phyloP scores from a whole-genome alignment of 2,797 vertebrate species.

The Argya squamiceps region DNA sequence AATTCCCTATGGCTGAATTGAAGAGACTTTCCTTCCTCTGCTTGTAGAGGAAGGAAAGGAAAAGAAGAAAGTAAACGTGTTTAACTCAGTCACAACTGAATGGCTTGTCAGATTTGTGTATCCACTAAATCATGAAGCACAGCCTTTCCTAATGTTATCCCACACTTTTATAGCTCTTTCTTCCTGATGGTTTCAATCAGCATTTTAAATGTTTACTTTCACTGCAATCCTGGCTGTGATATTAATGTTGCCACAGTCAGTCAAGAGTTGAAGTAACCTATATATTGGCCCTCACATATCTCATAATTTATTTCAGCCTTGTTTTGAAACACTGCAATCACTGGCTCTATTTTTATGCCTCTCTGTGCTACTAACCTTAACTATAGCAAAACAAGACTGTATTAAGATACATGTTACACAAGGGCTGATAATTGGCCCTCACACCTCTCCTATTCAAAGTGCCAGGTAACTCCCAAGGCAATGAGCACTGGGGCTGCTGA shows the following conservation, averaged over 20 bases:
- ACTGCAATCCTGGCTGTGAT: neutral
- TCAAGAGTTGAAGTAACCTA: neutral
- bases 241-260: neutral
- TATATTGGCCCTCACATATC: neutral
- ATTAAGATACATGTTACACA: neutral
- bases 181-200: neutral
- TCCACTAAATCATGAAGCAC: neutral
- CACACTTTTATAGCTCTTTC: neutral
- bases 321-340: neutral
- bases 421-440: neutral
- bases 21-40: neutral
- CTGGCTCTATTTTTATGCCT: neutral
- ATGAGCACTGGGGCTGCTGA: accelerated
- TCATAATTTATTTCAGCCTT: neutral
- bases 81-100: neutral
- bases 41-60: neutral
- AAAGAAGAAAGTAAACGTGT: neutral
- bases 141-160: neutral
- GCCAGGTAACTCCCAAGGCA: neutral
- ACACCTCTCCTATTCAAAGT: neutral
- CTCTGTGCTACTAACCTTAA: neutral
- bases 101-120: neutral
- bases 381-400: neutral
- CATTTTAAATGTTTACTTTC: neutral
- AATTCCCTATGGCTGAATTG: neutral